Percentiles rank a stretch among this genome's conserved stretches.
Evolutionary conservation across 2,113 vertebrate species (phyloP).

Genomic region (Capreolus pygargus): DNA sequence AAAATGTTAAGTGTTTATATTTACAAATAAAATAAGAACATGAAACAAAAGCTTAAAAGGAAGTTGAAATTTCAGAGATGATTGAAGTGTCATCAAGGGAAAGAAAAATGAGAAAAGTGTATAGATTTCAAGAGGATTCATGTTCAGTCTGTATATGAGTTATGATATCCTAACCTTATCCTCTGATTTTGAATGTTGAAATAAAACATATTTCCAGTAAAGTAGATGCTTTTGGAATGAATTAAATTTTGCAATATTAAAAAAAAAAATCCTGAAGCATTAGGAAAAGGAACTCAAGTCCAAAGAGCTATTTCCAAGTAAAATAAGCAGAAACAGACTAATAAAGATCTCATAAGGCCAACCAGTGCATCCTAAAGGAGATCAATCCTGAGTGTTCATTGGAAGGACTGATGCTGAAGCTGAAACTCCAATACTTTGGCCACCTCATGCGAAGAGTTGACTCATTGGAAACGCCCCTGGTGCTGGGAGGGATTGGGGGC

Average conservation of each 20-base stretch:
- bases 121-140: background rate
- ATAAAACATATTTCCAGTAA: background rate
- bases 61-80: background rate
- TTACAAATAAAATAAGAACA: background rate
- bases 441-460: too few species aligned
- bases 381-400: too few species aligned
- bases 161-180: background rate
- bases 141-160: background rate
- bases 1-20: slow-evolving; percentile 43
- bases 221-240: background rate
- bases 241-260: background rate
- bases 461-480: too few species aligned
- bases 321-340: background rate
- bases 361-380: too few species aligned
- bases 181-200: background rate
- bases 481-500: too few species aligned
- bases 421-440: too few species aligned
- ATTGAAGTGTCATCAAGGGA: background rate
- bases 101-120: background rate
- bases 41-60: background rate
- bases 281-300: background rate
- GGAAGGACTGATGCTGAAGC: too few species aligned
- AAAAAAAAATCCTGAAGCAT: background rate
- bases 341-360: background rate
- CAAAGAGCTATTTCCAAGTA: background rate